phyloP scores from a whole-genome alignment of 2,797 vertebrate genomes.

The Malurus leucopterus region DNA sequence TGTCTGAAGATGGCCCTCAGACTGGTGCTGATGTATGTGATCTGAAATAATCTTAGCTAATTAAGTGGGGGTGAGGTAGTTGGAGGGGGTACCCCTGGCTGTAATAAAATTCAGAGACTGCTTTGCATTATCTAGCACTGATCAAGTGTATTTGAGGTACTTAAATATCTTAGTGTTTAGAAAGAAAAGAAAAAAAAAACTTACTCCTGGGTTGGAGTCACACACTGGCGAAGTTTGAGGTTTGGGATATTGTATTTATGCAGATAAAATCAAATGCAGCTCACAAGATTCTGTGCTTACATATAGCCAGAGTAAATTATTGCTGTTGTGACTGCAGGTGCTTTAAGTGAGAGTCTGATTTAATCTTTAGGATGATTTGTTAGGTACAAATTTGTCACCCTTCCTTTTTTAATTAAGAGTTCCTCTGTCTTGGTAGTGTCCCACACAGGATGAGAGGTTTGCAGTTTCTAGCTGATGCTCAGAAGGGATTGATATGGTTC shows the following conservation, averaged over 20 bases:
- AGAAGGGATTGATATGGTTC: neutral
- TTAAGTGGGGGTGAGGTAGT: fast-evolving
- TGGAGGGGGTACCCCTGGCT: neutral
- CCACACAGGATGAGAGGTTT: neutral
- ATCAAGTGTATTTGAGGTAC: neutral
- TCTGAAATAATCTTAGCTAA: neutral
- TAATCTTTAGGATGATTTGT: neutral
- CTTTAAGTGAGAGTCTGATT: neutral
- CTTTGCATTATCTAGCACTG: neutral
- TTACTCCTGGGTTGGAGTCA: neutral
- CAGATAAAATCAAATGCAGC: neutral
- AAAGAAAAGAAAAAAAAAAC: neutral
- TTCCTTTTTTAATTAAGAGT: neutral
- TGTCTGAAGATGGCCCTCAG: neutral
- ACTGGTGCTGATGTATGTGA: neutral
- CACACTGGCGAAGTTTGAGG: neutral
- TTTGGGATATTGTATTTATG: neutral
- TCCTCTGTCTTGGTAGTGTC: neutral
- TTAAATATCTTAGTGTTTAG: neutral
- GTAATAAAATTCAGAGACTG: neutral
- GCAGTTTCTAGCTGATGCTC: neutral
- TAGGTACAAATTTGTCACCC: neutral
- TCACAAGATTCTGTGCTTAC: neutral
- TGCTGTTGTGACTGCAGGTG: neutral
- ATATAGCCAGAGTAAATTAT: neutral